Conservation (phyloP, 2,797 vertebrate species). For the Etheostoma perlongum region DNA sequence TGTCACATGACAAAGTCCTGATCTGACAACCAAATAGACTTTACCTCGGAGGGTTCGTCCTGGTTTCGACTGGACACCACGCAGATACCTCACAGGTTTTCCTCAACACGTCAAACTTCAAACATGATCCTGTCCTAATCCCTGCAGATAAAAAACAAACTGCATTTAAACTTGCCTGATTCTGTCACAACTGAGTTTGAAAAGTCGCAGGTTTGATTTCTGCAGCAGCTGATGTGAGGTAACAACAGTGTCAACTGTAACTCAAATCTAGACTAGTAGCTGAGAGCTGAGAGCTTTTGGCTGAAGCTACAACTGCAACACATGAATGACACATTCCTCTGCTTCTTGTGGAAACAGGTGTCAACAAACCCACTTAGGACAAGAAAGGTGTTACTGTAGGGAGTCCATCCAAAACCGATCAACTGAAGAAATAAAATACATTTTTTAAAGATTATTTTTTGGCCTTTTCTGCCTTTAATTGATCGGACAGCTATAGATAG, state of each 20-base stretch:
- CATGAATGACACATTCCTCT: conserved; percentile 26
- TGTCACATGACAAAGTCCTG: no score
- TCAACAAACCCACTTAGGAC: neutral
- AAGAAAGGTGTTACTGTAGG: no score
- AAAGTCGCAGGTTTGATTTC: neutral
- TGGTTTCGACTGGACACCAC: conserved; percentile 87
- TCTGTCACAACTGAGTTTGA: neutral
- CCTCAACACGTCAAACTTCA: conserved; percentile 74
- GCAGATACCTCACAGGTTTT: conserved; percentile 88
- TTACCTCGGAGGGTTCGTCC: conserved; percentile 75
- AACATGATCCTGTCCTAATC: conserved; percentile 86
- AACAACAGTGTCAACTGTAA: no score
- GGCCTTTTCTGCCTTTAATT: no score
- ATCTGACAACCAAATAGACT: neutral
- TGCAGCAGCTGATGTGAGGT: neutral
- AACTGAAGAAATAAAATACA: no score
- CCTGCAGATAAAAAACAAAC: conserved; percentile 72
- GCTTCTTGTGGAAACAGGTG: neutral
- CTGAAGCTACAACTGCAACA: conserved; percentile 8
- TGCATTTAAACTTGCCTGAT: neutral
- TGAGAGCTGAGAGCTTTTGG: neutral
- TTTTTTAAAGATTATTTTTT: no score
- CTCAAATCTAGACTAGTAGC: neutral
- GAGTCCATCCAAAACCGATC: neutral
- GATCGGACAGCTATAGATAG: no score